Conservation (phyloP, 2,888 invertebrate species). For the Spodoptera exigua region DNA sequence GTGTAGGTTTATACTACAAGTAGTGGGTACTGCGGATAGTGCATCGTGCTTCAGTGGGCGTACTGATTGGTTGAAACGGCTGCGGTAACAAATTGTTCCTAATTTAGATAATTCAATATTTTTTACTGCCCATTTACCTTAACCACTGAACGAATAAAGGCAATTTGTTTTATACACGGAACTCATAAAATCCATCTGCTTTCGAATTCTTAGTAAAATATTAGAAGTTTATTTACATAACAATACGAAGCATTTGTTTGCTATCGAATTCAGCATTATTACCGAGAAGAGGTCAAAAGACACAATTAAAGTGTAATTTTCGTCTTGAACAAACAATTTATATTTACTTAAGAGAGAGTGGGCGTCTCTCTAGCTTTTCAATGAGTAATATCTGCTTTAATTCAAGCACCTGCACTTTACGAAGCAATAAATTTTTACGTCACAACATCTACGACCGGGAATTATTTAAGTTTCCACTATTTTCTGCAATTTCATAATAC, state of each 20-base stretch:
- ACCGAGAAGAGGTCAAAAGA: slow-evolving; percentile 34
- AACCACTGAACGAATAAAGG: slow-evolving; percentile 16
- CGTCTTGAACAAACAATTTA: slow-evolving; percentile 49
- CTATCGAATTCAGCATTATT: slow-evolving; percentile 21
- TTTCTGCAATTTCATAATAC: slow-evolving; percentile 65
- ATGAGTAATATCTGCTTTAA: slow-evolving; percentile 54
- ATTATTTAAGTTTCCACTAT: slow-evolving; percentile 44
- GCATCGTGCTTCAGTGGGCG: slow-evolving; percentile 49
- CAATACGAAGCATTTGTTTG: slow-evolving; percentile 44
- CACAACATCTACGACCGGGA: slow-evolving; percentile 49
- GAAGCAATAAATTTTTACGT: slow-evolving; percentile 57
- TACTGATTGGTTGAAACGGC: slow-evolving; percentile 50
- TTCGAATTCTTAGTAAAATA: slow-evolving; percentile 26
- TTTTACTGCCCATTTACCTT: slow-evolving; percentile 37
- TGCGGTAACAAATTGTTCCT: slow-evolving; percentile 55
- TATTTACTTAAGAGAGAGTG: slow-evolving; percentile 42
- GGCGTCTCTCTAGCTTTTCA: slow-evolving; percentile 47
- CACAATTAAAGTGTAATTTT: slow-evolving; percentile 42
- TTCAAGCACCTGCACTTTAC: slow-evolving; percentile 57
- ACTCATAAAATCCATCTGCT: slow-evolving; percentile 25
- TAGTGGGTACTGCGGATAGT: slow-evolving; percentile 26
- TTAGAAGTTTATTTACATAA: slow-evolving; percentile 44
- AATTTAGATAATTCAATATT: slow-evolving; percentile 59
- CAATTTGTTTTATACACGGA: slow-evolving; percentile 32
- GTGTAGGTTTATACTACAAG: slow-evolving; percentile 23